phyloP scores from a whole-genome alignment of 2,797 vertebrate genomes.

The Miichthys miiuy region DNA sequence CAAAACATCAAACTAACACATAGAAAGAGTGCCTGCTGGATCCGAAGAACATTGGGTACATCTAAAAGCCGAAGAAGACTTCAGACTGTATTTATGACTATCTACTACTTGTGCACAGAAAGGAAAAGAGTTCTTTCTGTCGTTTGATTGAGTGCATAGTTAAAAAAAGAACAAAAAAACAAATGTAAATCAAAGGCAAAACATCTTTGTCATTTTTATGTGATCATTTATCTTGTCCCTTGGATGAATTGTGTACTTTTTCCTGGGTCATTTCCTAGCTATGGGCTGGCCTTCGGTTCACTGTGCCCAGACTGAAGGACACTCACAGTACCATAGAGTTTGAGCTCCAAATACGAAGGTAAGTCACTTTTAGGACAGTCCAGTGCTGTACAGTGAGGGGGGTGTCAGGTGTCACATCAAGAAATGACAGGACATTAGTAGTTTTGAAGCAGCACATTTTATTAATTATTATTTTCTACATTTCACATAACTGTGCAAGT shows the following conservation, averaged over 20 bases:
- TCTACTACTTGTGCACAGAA: background rate
- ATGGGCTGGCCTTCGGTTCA: slow-evolving; percentile 92
- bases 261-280: slow-evolving; percentile 77
- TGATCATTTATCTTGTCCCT: background rate
- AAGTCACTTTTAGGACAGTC: slow-evolving; percentile 22
- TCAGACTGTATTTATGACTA: background rate
- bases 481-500: background rate
- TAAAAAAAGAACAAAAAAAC: background rate
- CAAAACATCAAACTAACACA: background rate
- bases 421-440: background rate
- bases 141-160: background rate
- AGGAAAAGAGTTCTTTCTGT: background rate
- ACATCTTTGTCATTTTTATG: background rate
- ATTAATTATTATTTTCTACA: no score
- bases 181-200: background rate
- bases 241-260: background rate
- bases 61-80: no score
- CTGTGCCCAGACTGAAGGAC: slow-evolving; percentile 88
- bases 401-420: no score
- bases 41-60: no score
- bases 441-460: background rate
- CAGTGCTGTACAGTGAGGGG: background rate
- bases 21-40: no score
- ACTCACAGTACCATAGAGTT: slow-evolving; percentile 87
- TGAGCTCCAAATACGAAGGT: slow-evolving; percentile 94